Base-by-base conservation (phyloP, 2,797 vertebrate genomes). In the Eupleurogrammus muticus region DNA sequence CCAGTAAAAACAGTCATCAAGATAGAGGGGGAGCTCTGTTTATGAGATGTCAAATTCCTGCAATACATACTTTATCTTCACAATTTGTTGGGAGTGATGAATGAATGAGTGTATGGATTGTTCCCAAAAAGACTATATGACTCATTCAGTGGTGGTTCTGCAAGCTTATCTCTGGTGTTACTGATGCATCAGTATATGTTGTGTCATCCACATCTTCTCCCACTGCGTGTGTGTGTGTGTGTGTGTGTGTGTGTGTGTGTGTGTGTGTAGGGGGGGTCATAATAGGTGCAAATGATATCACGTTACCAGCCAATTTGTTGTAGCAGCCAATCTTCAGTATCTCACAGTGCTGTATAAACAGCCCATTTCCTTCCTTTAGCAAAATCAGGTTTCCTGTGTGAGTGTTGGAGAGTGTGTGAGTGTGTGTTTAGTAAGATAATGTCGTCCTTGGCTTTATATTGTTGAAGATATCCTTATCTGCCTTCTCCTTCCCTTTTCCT, bases 321-420 rank as follows among this genome's bases (percentile, higher is more conserved):
- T 74, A 64, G 36, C 20, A 81, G 73, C 47, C 71, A 79, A 79
- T 70, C 21, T 55, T 61, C 34, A 34, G 70, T 82, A 73, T 88
- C 59, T 69, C 61, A 20, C 53, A 71, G 64, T 67, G 66, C 63
- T 59, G 56, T 17, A 40, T 77, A 79, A 89, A 75, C 80, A 73
- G 60, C 53, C 65, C 68, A 19, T 81, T 89, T 91, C 88, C 87
- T 90, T 90, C 88, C 87, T 87, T 55, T 57, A 48, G 63, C 54
- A 66, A 70, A 76, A 60, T 52, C 84, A 66, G 59, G 56, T 66
- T 89, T 89, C 89, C 87, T 85, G 74, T 14, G 21, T 62, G 67
- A 72, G 60, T 77, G 63, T 64, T 19, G 76, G 35, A 51, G 63
- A 51, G 46, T 46, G 62, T 68, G 32, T 60, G 50, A 58, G 34